Evolutionary conservation across 2,113 vertebrate genomes (phyloP), one percentile per base, ranked within the genome.

Genomic region (Cygnus buccinator): DNA sequence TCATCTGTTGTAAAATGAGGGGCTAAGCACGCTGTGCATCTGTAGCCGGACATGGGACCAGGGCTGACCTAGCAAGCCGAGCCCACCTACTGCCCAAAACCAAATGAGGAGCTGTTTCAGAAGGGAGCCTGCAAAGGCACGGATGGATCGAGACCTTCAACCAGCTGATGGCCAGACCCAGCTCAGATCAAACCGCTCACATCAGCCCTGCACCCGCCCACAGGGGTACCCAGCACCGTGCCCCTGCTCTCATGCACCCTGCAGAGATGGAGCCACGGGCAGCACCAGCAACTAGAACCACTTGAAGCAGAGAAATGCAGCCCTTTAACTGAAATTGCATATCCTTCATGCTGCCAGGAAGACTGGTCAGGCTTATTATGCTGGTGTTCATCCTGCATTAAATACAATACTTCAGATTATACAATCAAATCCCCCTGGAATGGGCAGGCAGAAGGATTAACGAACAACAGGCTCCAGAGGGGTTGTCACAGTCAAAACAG

Each of bases 361-460:
- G 68, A 81, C 70, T 87, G 74, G 94, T 89, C 96, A 95, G 68
- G 87, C 91, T 96, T 93, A 92, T 95, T 96, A 92, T 74, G 84
- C 87, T 55, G 87, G 87, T 93, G 85, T 95, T 97, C 95, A 93
- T 92, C 89, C 90, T 82, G 83, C 89, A 86, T 94, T 96, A 97
- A 96, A 91, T 77, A 95, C 72, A 95, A 88, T 95, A 86, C 90
- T 95, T 84, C 74, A 95, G 90, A 95, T 97, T 95, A 97, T 81
- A 93, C 92, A 90, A 84, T 74, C 91, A 92, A 96, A 94, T 96
- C 95, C 93, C 75, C 58, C 62, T 68, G 90, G 91, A 96, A 91
- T 3, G 66, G 77, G 82, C 66, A 89, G 87, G 86, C 87, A 92
- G 87, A 94, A 86, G 89, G 95, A 96, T 97, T 97, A 97, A 77